Base-by-base conservation (phyloP, 2,888 invertebrate species). In the Ophion costatus region DNA sequence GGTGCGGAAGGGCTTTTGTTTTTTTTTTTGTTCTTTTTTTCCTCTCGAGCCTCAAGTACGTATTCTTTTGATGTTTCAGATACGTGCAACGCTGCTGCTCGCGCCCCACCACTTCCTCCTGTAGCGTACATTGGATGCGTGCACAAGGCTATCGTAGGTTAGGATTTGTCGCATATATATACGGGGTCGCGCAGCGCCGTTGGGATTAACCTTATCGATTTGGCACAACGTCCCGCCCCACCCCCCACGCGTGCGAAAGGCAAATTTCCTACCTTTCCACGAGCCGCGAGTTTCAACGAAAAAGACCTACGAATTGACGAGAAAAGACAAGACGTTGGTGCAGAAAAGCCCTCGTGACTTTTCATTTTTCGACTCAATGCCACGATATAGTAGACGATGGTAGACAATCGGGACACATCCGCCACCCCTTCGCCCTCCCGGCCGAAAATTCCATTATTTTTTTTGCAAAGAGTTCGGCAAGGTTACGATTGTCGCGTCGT, bases 1-100 rank as follows among this genome's bases (percentile, higher is more conserved):
- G 77, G 75, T 42, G 61, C 66, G 22, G 24, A 3, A 61, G n/a
- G 51, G 29, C 1, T 33, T 22, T 29, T 45, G 10, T 69, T 63
- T 59, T 42, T 14, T 14, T 63, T 1, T 63, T n/a, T n/a, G n/a
- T n/a, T n/a, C n/a, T 69, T 63, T 59, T 42, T 14, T 14, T 63
- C 0, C 29, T 4, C 29, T 29, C 24, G 3, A 38, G 38, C 9
- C 29, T 29, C 29, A 29, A 29, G 42, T 45, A 9, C 45, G 45
- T 45, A 14, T 3, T 14, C 45, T 10, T 45, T 10, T 14, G 10
- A 14, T 45, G 45, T 14, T 45, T 45, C 3, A 10, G 45, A 45
- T 45, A 45, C 45, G 29, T 29, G 29, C 29, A 29, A 29, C 45
- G 10, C 14, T 45, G 45, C 14, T 45, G 29, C 9, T 38, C 38